These are phyloP conservation scores for Congeria kusceri DNA, from an alignment of 2,888 invertebrate genomes.

Conservation along the genomic window DNA sequence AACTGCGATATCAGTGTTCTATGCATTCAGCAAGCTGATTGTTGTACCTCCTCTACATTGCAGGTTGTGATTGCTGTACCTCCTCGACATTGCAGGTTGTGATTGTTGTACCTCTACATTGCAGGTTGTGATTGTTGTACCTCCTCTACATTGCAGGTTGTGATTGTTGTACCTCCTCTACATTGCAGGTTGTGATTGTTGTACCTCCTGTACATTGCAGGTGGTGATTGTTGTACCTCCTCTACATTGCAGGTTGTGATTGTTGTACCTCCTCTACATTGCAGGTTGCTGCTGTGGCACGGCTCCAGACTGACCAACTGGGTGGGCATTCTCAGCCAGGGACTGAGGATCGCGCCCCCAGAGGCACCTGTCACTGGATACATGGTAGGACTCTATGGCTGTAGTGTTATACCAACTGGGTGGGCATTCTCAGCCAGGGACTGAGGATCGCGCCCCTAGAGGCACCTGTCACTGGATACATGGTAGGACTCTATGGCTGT, in stretches of 20 bases:
- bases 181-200: slow-evolving; percentile 61
- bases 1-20: too few species aligned
- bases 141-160: neutral
- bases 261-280: slow-evolving; percentile 25
- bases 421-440: slow-evolving; percentile 86
- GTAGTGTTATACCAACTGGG: slow-evolving; percentile 87
- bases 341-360: slow-evolving; percentile 87
- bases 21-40: too few species aligned
- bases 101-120: too few species aligned
- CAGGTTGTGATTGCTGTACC: too few species aligned
- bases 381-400: slow-evolving; percentile 84
- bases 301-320: slow-evolving; percentile 87
- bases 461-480: slow-evolving; percentile 87
- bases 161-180: neutral
- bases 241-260: slow-evolving; percentile 78
- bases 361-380: slow-evolving; percentile 87
- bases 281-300: slow-evolving; percentile 86
- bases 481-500: slow-evolving; percentile 83
- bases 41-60: too few species aligned
- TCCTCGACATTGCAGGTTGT: too few species aligned
- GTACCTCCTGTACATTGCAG: slow-evolving; percentile 68
- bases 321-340: slow-evolving; percentile 86
- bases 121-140: too few species aligned
- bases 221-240: slow-evolving; percentile 87
- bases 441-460: slow-evolving; percentile 87